Evolutionary conservation across 2,797 vertebrate genomes (phyloP).

Genomic region (Hylomyscus alleni): DNA sequence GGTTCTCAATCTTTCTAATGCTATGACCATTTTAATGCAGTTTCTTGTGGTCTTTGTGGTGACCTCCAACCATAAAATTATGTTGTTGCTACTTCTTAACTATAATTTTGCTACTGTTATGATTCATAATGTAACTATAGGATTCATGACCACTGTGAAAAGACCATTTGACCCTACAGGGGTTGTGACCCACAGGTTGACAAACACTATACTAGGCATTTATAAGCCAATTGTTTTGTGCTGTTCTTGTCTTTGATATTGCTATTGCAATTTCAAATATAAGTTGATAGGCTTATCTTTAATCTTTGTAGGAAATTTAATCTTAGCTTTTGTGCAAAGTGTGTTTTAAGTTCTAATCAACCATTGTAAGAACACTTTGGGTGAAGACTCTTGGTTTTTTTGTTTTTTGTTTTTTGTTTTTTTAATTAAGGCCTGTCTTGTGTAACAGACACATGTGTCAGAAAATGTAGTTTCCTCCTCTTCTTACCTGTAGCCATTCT

Average conservation of each 20-base stretch:
- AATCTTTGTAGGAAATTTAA: neutral
- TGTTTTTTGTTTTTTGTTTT: slow-evolving; percentile 33
- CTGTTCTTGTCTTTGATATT: neutral
- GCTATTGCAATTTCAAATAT: neutral
- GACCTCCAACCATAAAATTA: neutral
- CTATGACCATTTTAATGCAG: neutral
- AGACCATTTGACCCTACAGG: neutral
- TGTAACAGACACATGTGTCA: neutral
- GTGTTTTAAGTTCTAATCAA: slow-evolving; percentile 26
- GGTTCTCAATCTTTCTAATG: neutral
- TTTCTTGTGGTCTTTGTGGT: neutral
- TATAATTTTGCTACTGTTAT: neutral
- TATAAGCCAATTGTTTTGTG: neutral
- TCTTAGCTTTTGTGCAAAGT: neutral
- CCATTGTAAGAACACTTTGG: neutral
- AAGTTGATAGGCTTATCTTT: neutral
- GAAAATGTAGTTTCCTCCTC: neutral
- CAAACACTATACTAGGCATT: neutral
- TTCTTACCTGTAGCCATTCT: slow-evolving; percentile 9
- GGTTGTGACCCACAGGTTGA: neutral
- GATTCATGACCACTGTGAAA: neutral
- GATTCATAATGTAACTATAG: neutral
- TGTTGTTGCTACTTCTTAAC: neutral
- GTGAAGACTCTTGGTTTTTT: neutral
- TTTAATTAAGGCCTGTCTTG: neutral